Conservation (phyloP, 2,888 invertebrate genomes). For the Drosophila suboccidentalis region DNA sequence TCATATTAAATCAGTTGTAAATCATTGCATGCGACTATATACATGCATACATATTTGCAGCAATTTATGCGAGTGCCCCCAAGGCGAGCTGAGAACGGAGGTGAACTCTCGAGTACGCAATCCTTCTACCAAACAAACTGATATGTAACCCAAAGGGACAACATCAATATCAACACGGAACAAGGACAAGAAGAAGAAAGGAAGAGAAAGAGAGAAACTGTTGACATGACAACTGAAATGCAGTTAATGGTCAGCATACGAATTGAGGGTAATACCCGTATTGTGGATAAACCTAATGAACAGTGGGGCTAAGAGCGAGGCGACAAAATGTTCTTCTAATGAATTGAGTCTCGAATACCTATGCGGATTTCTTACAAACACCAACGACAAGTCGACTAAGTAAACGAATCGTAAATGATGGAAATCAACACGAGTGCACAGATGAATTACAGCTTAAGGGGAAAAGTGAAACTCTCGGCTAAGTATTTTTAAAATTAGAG, state of each 20-base stretch:
- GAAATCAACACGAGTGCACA: constrained; percentile 6
- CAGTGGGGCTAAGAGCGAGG: constrained; percentile 9
- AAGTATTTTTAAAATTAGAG: neutral
- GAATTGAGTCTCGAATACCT: neutral
- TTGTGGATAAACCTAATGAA: constrained; percentile 24
- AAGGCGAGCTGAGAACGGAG: constrained; percentile 1
- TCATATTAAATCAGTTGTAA: constrained; percentile 74
- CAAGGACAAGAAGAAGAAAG: constrained; percentile 1
- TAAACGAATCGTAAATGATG: constrained; percentile 3
- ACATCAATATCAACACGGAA: constrained; percentile 10
- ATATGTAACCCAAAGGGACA: constrained; percentile 18
- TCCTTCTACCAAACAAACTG: constrained; percentile 52
- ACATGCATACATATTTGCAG: constrained; percentile 49
- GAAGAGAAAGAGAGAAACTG: neutral
- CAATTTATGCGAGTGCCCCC: constrained; percentile 57
- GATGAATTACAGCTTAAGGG: neutral
- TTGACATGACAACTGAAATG: constrained; percentile 62
- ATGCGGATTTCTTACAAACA: neutral
- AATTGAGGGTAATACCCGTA: constrained; percentile 8
- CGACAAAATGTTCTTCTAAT: neutral
- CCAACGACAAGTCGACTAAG: neutral
- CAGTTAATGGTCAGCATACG: constrained; percentile 56
- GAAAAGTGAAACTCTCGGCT: neutral
- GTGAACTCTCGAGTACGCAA: constrained; percentile 34
- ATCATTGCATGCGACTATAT: constrained; percentile 58